A percentile compares a stretch with the other conserved stretches of the same genome.
Evolutionary conservation across 2,888 invertebrate species (phyloP).

Genomic region (Xestia xanthographa): DNA sequence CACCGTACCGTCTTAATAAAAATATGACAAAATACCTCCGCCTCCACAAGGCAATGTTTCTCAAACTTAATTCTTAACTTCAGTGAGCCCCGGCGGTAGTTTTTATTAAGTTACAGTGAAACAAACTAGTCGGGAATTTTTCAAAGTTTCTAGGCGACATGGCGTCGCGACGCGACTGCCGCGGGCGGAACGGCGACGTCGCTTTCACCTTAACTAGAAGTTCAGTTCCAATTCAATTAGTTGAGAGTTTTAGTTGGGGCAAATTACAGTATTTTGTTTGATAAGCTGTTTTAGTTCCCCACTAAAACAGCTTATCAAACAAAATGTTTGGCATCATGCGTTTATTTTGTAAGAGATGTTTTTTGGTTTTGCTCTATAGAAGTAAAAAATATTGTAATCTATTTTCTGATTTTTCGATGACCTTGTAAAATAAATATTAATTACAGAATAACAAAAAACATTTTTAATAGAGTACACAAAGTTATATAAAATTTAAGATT

Average conservation of each 20-base stretch:
- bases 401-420: too few relatives aligned
- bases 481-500: background rate
- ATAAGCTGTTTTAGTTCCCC: slow-evolving; percentile 37
- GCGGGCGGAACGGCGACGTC: slow-evolving; percentile 70
- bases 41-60: slow-evolving; percentile 74
- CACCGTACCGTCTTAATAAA: slow-evolving; percentile 59
- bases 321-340: slow-evolving; percentile 1
- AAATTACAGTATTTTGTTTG: slow-evolving; percentile 70
- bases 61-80: slow-evolving; percentile 83
- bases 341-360: background rate
- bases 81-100: slow-evolving; percentile 72
- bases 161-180: slow-evolving; percentile 58
- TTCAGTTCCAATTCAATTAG: slow-evolving; percentile 86
- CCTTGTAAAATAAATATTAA: too few relatives aligned
- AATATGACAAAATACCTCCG: slow-evolving; percentile 72
- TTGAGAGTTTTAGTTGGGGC: slow-evolving; percentile 70
- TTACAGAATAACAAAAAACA: background rate
- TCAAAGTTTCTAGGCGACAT: slow-evolving; percentile 80
- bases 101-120: slow-evolving; percentile 87
- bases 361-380: background rate
- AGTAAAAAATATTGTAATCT: background rate
- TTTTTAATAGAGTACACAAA: background rate
- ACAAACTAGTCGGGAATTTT: slow-evolving; percentile 87
- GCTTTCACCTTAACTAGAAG: slow-evolving; percentile 82
- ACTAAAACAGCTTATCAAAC: too few relatives aligned